A percentile compares a stretch with the other conserved stretches of the same genome.
Conservation (phyloP, 2,888 invertebrate species). For the Drosophila stalkeri region DNA sequence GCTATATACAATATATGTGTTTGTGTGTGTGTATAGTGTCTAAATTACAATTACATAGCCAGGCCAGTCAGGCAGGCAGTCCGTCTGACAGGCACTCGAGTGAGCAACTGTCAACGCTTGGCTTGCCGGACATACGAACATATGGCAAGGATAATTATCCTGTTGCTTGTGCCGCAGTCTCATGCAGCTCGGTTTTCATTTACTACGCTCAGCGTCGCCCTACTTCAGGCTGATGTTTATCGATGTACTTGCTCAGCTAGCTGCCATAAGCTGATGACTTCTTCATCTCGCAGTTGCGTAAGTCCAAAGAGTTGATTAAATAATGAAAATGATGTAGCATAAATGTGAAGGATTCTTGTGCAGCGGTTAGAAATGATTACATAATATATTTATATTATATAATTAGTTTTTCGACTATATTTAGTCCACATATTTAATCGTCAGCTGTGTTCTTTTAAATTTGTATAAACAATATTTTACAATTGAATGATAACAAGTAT, state of each 20-base stretch:
- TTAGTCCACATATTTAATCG: neutral
- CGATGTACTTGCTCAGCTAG: slow-evolving; percentile 50
- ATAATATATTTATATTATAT: neutral
- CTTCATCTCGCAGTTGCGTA: slow-evolving; percentile 28
- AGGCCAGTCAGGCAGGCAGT: slow-evolving; percentile 16
- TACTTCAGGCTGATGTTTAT: slow-evolving; percentile 59
- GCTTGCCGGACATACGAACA: slow-evolving; percentile 63
- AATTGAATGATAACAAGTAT: no score
- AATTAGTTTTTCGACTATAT: neutral
- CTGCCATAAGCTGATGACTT: slow-evolving; percentile 41
- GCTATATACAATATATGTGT: slow-evolving; percentile 1
- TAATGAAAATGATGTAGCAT: slow-evolving; percentile 33
- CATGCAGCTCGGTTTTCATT: slow-evolving; percentile 46
- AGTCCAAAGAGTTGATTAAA: slow-evolving; percentile 43
- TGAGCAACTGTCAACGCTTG: slow-evolving; percentile 49
- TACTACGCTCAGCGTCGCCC: slow-evolving; percentile 34
- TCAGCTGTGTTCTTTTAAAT: neutral
- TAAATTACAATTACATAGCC: slow-evolving; percentile 72
- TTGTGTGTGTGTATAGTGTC: slow-evolving; percentile 30
- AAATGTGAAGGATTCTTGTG: neutral
- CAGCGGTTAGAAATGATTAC: neutral
- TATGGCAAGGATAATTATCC: slow-evolving; percentile 75
- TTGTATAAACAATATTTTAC: no score
- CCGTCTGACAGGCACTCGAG: slow-evolving; percentile 47
- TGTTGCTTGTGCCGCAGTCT: slow-evolving; percentile 56